Evolutionary conservation across 1,140 invertebrate genomes (phyloP), one percentile per base, ranked within the genome.

Genomic region (Aphelinus certus): DNA sequence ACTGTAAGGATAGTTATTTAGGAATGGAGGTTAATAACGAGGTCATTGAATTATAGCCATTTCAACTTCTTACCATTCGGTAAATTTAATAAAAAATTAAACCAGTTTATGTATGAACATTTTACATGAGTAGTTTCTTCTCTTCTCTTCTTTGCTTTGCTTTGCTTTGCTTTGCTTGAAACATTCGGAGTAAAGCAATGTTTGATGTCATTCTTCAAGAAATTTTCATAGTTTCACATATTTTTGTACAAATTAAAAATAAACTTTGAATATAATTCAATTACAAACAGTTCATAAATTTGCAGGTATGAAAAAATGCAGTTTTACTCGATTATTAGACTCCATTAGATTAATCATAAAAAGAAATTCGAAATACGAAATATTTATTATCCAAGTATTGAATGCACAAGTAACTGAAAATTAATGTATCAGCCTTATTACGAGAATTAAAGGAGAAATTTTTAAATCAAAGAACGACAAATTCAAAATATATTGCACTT

Each of bases 61-160:
- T 2, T 75, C 63, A 75, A 75, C 48, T 73, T 68, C 10, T 66
- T 70, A 75, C 68, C 67, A 53, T 71, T 3, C n/a, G 73, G 62
- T 71, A 71, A 69, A 75, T 75, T 75, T 75, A 75, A 75, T 75
- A 57, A 65, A 71, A 75, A 75, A 75, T 69, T 51, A 69, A 69
- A 64, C 53, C 4, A 7, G 45, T 75, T 75, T 69, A 64, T 67
- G 42, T 68, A 63, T 75, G 71, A 71, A 71, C 56, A 65, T 75
- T 75, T 65, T 65, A 75, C 56, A 70, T 71, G 26, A 69, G 47
- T 42, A 48, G 57, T n/a, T 69, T 63, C 55, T 57, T 6, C 58
- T 43, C 26, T 26, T 26, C 26, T 26, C 26, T 26, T 26, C 26
- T 26, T 26, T 26, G 26, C 26, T 26, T 26, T 26, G 26, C 26